Evolutionary conservation across 1,140 invertebrate species (phyloP).

Genomic region (Bombus pyrosoma): DNA sequence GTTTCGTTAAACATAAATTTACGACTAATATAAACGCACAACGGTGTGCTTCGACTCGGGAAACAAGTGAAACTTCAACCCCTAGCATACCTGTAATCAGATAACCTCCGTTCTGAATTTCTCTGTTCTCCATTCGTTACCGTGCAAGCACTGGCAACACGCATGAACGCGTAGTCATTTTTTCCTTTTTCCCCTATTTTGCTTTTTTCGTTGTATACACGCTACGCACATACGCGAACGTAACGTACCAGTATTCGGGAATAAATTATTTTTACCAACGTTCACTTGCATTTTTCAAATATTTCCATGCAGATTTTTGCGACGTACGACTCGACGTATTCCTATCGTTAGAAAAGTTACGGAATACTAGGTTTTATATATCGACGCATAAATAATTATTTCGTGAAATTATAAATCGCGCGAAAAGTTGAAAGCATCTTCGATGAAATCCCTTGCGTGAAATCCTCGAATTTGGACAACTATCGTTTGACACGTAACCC

Average conservation of each 20-base stretch:
- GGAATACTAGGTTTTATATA: neutral
- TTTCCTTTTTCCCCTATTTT: neutral
- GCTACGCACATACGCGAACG: neutral
- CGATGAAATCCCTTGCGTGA: no score
- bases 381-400: no score
- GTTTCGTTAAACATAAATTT: slow-evolving; percentile 7
- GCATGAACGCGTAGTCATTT: neutral
- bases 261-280: slow-evolving; percentile 26
- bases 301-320: neutral
- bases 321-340: neutral
- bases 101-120: slow-evolving; percentile 31
- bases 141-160: no score
- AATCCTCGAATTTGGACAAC: no score
- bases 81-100: slow-evolving; percentile 6
- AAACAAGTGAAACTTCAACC: slow-evolving; percentile 18
- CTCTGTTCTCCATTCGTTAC: slow-evolving; percentile 4
- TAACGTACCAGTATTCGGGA: neutral
- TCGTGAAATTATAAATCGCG: no score
- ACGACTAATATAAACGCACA: neutral
- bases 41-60: neutral
- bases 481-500: no score
- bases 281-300: neutral
- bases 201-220: neutral
- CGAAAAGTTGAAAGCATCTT: no score
- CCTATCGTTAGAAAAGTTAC: neutral